Percentiles rank a stretch among this genome's conserved stretches.
Conservation (phyloP, 2,888 invertebrate species). For the Yponomeuta sedellus region DNA sequence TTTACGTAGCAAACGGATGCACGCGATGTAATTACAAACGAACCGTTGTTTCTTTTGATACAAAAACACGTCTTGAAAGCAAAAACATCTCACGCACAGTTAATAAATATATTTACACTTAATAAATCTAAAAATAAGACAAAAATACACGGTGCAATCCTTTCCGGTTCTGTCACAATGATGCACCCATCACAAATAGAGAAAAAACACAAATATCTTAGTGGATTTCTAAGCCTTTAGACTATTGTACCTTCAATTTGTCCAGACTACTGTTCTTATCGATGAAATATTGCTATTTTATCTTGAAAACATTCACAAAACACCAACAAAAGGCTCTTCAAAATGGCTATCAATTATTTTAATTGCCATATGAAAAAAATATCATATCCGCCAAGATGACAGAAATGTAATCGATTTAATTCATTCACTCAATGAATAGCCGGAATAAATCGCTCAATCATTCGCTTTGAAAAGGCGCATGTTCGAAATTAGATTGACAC, state of each 20-base stretch:
- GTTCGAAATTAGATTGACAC: not conserved
- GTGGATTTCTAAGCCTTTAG: constrained; percentile 29
- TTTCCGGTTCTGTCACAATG: constrained; percentile 67
- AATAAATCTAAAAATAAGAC: constrained; percentile 39
- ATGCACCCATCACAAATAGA: constrained; percentile 51
- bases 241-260: constrained; percentile 29
- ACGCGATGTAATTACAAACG: constrained; percentile 61
- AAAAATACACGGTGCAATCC: constrained; percentile 43
- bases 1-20: constrained; percentile 71
- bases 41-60: constrained; percentile 21
- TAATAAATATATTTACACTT: constrained; percentile 30
- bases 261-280: constrained; percentile 30
- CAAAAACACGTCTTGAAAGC: constrained; percentile 22
- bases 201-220: constrained; percentile 46
- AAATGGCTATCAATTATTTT: constrained; percentile 73
- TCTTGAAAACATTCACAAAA: constrained; percentile 76
- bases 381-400: constrained; percentile 34
- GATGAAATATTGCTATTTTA: constrained; percentile 54
- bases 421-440: not conserved
- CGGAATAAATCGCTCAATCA: not conserved
- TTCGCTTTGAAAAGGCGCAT: not conserved
- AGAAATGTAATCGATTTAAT: not conserved
- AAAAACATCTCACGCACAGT: constrained; percentile 31
- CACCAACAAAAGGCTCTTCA: constrained; percentile 77
- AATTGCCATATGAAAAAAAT: constrained; percentile 65